Evolutionary conservation across 1,140 invertebrate genomes (phyloP).

Genomic region (Scaptomyza montana): DNA sequence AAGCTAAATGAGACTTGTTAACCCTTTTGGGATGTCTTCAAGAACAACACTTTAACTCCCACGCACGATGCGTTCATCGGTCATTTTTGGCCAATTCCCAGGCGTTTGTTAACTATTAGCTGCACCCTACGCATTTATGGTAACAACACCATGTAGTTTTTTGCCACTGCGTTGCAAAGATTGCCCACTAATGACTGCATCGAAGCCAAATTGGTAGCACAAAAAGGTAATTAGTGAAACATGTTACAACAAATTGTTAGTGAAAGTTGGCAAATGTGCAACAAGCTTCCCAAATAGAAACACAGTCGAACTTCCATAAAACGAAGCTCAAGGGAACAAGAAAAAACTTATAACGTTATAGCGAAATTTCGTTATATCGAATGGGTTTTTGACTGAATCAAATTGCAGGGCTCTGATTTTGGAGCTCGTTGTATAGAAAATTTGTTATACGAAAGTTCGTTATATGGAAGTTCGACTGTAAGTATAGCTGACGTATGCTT

Average conservation of each 20-base stretch:
- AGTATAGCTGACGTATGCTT: not conserved
- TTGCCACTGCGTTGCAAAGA: slow-evolving; percentile 6
- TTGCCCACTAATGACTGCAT: slow-evolving; percentile 29
- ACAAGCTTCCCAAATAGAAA: not conserved
- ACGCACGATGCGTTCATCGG: slow-evolving; percentile 34
- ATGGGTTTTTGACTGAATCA: too few species aligned
- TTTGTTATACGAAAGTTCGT: too few species aligned
- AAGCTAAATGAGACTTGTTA: slow-evolving; percentile 35
- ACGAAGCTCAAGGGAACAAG: too few species aligned
- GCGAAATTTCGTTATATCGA: too few species aligned
- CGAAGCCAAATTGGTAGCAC: slow-evolving; percentile 22
- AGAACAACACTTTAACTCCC: slow-evolving; percentile 23
- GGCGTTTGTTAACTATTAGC: slow-evolving; percentile 8
- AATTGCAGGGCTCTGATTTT: too few species aligned
- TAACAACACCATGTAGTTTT: slow-evolving; percentile 17
- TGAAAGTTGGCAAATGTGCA: slow-evolving; percentile 20
- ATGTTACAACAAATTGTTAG: slow-evolving; percentile 11
- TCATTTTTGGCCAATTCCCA: slow-evolving; percentile 40
- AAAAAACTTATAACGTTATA: too few species aligned
- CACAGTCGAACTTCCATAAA: too few species aligned
- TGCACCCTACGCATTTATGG: slow-evolving; percentile 51
- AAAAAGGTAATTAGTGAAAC: slow-evolving; percentile 36
- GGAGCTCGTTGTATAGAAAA: too few species aligned
- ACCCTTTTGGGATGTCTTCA: slow-evolving; percentile 34
- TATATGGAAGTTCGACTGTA: too few species aligned